A percentile compares a stretch with the other conserved stretches of the same genome.
These are phyloP conservation scores for Ranitomeya imitator DNA, from an alignment of 2,113 vertebrate species.

Conservation along the genomic window DNA sequence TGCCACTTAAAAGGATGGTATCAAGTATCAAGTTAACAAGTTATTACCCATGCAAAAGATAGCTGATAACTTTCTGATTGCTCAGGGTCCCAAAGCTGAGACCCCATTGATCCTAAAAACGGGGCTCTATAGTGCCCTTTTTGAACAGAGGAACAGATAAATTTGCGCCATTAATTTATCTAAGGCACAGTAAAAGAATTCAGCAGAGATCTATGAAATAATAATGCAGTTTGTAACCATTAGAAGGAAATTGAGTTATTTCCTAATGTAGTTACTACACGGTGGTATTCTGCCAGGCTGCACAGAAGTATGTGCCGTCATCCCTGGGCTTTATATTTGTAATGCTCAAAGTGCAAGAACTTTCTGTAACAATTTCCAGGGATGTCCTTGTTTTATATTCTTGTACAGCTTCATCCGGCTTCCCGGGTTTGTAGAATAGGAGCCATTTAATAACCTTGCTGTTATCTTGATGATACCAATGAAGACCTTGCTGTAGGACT, in stretches of 20 bases:
- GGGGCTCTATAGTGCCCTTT: too few relatives aligned
- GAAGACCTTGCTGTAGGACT: constrained; percentile 36
- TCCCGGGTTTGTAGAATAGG: constrained; percentile 25
- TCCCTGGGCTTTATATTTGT: constrained; percentile 30
- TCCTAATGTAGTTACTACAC: neutral
- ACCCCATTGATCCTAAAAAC: too few relatives aligned
- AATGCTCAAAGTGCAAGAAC: constrained; percentile 36
- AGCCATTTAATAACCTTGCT: constrained; percentile 42
- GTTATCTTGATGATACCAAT: constrained; percentile 47
- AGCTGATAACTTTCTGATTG: too few relatives aligned
- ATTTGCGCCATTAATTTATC: too few relatives aligned
- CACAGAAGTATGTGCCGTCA: constrained; percentile 47
- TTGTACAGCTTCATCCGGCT: neutral
- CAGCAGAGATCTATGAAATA: too few relatives aligned
- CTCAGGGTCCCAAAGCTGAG: too few relatives aligned
- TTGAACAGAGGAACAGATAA: too few relatives aligned
- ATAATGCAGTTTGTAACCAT: neutral
- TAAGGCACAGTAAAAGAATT: too few relatives aligned
- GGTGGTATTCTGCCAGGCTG: constrained; percentile 43
- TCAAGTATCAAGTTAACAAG: too few relatives aligned
- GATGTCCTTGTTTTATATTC: constrained; percentile 37
- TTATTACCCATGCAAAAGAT: too few relatives aligned
- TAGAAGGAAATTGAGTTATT: constrained; percentile 14
- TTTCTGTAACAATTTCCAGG: constrained; percentile 28
- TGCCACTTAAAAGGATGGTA: too few relatives aligned